These are phyloP conservation scores for Drosophila malerkotliana DNA, from an alignment of 1,140 invertebrate species.

Conservation along the genomic window DNA sequence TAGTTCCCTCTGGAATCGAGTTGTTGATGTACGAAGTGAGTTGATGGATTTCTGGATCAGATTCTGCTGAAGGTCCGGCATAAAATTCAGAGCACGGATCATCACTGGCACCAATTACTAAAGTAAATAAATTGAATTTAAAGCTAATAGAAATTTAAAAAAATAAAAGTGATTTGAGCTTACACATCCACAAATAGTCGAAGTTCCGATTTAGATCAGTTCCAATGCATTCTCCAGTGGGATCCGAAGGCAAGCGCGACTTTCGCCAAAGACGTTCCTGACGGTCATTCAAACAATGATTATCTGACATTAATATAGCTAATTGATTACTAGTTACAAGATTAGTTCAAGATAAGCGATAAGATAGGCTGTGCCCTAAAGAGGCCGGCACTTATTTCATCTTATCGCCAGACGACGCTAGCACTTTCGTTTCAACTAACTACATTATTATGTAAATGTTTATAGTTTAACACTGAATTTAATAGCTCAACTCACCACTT, in stretches of 20 bases:
- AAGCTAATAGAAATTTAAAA: not conserved
- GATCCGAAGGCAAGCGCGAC: slow-evolving; percentile 85
- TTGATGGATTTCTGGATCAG: slow-evolving; percentile 86
- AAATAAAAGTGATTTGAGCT: slow-evolving; percentile 35
- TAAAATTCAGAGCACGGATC: slow-evolving; percentile 86
- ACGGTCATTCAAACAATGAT: slow-evolving; percentile 3
- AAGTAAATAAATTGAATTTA: not conserved
- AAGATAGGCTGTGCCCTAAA: slow-evolving; percentile 20
- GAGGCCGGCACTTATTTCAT: slow-evolving; percentile 31
- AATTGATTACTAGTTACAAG: slow-evolving; percentile 19
- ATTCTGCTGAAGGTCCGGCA: slow-evolving; percentile 86
- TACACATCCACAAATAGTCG: slow-evolving; percentile 87
- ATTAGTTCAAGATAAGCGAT: slow-evolving; percentile 15
- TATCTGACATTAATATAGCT: slow-evolving; percentile 18
- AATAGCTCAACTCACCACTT: slow-evolving; percentile 71
- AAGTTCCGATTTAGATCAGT: slow-evolving; percentile 90
- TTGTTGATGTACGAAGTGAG: slow-evolving; percentile 82
- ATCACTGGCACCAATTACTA: slow-evolving; percentile 84
- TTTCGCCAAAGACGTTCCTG: slow-evolving; percentile 88
- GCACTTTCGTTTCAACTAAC: slow-evolving; percentile 25
- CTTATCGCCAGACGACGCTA: not conserved
- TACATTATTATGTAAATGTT: slow-evolving; percentile 3
- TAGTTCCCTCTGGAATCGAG: slow-evolving; percentile 65
- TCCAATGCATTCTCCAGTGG: slow-evolving; percentile 84
- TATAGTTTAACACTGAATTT: too few species aligned